Conservation (phyloP, 2,888 invertebrate genomes). For the Tolmerus cingulatus region DNA sequence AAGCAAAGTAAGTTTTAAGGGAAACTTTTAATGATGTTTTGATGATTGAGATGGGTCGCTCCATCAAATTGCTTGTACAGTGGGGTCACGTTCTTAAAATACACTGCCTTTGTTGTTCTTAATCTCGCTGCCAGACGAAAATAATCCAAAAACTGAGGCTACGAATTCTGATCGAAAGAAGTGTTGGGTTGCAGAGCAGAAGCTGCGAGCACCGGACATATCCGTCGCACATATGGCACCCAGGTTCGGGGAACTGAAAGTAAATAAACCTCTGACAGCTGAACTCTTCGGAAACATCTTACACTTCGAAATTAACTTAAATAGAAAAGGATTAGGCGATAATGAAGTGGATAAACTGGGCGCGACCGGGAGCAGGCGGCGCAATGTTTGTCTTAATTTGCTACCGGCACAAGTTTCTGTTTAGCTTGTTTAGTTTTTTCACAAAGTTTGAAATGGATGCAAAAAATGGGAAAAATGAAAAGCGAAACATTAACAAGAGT, state of each 20-base stretch:
- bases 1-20: neutral
- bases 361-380: neutral
- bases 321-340: constrained; percentile 21
- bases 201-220: neutral
- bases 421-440: neutral
- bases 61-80: neutral
- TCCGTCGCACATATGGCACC: neutral
- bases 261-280: neutral
- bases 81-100: constrained; percentile 14
- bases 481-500: neutral
- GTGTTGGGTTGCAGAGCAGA: neutral
- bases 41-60: constrained; percentile 9
- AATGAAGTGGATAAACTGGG: constrained; percentile 22
- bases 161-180: neutral
- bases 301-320: constrained; percentile 18
- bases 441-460: neutral
- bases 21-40: constrained; percentile 16
- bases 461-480: neutral
- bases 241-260: neutral
- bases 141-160: constrained; percentile 1
- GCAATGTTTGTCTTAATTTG: constrained; percentile 1
- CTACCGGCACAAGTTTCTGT: neutral
- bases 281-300: constrained; percentile 16
- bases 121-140: neutral
- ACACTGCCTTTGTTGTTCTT: constrained; percentile 10